phyloP scores from a whole-genome alignment of 2,888 invertebrate species.

The Tanytarsus gracilentus region DNA sequence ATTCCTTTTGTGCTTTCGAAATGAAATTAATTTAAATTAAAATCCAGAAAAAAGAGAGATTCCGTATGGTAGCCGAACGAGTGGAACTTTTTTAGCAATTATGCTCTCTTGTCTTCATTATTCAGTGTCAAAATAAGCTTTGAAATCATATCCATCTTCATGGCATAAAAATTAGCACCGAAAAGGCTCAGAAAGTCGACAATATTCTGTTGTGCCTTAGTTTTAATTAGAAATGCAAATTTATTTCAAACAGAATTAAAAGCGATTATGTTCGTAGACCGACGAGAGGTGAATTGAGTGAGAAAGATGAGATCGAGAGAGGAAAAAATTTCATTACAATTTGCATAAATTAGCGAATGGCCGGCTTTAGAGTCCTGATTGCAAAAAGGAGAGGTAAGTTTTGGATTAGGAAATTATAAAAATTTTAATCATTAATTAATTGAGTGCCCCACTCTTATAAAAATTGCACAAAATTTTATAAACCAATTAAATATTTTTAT shows the following conservation, averaged over 20 bases:
- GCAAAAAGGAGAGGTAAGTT: neutral
- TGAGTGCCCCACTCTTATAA: too few species aligned
- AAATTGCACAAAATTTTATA: too few species aligned
- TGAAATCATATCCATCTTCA: neutral
- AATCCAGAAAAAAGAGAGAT: too few species aligned
- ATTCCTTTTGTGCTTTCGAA: too few species aligned
- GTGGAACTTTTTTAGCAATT: too few species aligned
- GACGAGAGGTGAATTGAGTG: neutral
- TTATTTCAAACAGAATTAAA: neutral
- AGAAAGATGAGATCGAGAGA: too few species aligned
- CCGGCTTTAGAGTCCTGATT: neutral
- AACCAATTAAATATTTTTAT: too few species aligned
- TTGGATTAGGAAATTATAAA: too few species aligned
- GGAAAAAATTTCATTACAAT: neutral
- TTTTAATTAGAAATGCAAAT: slow-evolving; percentile 21
- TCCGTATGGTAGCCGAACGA: too few species aligned
- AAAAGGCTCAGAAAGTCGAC: neutral
- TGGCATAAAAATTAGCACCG: neutral
- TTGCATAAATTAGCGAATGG: slow-evolving; percentile 12
- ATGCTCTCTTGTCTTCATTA: neutral
- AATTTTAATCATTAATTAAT: too few species aligned
- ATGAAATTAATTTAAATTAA: too few species aligned
- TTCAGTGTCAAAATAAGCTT: slow-evolving; percentile 1
- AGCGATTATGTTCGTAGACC: slow-evolving; percentile 16
- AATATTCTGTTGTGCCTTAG: neutral